These are phyloP conservation scores for Halcyon smyrnensis DNA, from an alignment of 2,797 vertebrate species.

Conservation along the genomic window DNA sequence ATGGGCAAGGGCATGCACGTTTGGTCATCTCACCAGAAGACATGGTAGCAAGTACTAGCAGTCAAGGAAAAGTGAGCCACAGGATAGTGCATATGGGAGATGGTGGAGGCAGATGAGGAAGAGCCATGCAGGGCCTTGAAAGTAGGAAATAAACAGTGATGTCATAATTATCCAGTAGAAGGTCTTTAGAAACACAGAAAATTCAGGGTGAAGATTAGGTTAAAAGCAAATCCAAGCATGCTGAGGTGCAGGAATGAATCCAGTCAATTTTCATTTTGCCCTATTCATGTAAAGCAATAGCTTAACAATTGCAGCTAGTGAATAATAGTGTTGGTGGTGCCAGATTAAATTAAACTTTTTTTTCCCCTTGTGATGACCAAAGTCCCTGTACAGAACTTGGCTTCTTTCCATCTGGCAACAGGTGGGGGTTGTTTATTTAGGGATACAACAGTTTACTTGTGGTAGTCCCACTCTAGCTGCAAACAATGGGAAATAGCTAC, in stretches of 20 bases:
- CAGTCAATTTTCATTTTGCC: constrained; percentile 54
- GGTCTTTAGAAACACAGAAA: not conserved
- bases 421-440: constrained; percentile 11
- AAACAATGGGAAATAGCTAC: not conserved
- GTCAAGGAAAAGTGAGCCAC: not conserved
- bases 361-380: constrained; percentile 18
- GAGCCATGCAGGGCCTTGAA: not conserved
- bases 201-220: not conserved
- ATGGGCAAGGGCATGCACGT: not conserved
- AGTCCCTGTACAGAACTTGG: not conserved
- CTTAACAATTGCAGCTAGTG: constrained; percentile 1
- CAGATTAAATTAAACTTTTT: constrained; percentile 2
- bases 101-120: not conserved
- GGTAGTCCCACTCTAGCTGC: not conserved
- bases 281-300: constrained; percentile 52
- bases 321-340: constrained; percentile 1
- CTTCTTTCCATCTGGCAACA: constrained; percentile 23
- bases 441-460: not conserved
- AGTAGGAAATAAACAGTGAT: not conserved
- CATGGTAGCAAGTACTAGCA: fast-evolving
- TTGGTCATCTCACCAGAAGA: not conserved
- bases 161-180: not conserved
- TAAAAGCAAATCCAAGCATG: constrained; percentile 13
- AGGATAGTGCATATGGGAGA: not conserved
- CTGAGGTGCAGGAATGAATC: not conserved